These are phyloP conservation scores for Lampropteryx suffumata DNA, from an alignment of 2,888 invertebrate species.

Conservation along the genomic window DNA sequence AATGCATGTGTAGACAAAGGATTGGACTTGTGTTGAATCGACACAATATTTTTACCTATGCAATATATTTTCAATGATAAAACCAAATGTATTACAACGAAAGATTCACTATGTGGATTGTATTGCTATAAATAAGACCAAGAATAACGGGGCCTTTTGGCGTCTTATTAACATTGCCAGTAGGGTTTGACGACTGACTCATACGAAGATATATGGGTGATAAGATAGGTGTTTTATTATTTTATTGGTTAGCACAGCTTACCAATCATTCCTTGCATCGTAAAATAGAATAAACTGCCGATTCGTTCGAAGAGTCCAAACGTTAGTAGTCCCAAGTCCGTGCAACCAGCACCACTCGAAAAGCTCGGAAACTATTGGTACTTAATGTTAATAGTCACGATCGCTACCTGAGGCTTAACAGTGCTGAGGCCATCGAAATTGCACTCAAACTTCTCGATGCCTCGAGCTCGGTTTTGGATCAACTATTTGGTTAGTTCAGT, in stretches of 20 bases:
- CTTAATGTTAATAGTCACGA: conserved; percentile 50
- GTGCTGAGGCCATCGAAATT: conserved; percentile 39
- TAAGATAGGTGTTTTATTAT: too few species aligned
- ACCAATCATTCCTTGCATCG: not conserved
- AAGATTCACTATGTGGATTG: too few species aligned
- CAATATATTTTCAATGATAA: too few species aligned
- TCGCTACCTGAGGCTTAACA: conserved; percentile 47
- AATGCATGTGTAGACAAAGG: not conserved
- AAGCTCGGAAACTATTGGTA: conserved; percentile 34
- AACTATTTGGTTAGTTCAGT: not conserved
- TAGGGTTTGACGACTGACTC: too few species aligned
- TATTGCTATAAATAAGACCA: too few species aligned
- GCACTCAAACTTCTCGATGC: conserved; percentile 17
- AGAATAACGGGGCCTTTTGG: too few species aligned
- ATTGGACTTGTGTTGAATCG: not conserved
- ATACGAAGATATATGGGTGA: too few species aligned
- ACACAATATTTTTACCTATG: too few species aligned
- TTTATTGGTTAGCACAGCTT: too few species aligned
- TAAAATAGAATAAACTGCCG: not conserved
- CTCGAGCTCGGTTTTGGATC: not conserved
- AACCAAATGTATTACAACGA: too few species aligned
- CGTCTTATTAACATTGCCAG: too few species aligned
- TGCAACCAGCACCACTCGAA: conserved; percentile 4
- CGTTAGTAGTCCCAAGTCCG: not conserved
- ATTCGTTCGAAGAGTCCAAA: not conserved